Percentiles rank a stretch among this genome's conserved stretches.
These are phyloP conservation scores for Barbus barbus DNA, from an alignment of 2,113 vertebrate genomes.

Conservation along the genomic window DNA sequence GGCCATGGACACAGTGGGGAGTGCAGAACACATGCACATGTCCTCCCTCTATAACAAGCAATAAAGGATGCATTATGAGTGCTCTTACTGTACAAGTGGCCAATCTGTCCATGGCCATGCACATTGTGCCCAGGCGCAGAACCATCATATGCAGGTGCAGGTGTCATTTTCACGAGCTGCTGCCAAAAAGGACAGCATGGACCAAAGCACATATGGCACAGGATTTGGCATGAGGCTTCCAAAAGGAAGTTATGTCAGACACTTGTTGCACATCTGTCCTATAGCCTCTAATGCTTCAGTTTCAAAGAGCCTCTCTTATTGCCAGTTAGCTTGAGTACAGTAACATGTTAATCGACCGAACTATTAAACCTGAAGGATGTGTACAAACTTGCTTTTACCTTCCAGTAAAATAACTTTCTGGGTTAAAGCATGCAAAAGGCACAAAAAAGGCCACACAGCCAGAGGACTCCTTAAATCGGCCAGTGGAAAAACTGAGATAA, in stretches of 20 bases:
- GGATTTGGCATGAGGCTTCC: conserved; percentile 26
- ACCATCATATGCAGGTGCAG: conserved; percentile 63
- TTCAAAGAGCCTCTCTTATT: conserved; percentile 8
- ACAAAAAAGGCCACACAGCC: background rate
- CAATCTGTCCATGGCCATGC: conserved; percentile 78
- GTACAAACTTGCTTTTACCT: conserved; percentile 27
- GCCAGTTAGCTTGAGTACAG: background rate
- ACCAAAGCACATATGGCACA: conserved; percentile 39
- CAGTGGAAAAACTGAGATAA: conserved; percentile 6
- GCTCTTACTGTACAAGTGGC: conserved; percentile 76
- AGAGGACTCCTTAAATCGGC: background rate
- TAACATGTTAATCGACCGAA: conserved; percentile 33
- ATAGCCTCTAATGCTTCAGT: background rate
- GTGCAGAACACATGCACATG: conserved; percentile 72
- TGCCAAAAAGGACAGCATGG: conserved; percentile 45
- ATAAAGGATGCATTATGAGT: conserved; percentile 74
- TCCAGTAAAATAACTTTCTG: conserved; percentile 7
- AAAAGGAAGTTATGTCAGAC: conserved; percentile 61
- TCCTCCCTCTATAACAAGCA: conserved; percentile 69
- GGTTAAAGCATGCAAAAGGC: conserved; percentile 7
- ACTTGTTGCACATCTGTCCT: conserved; percentile 71
- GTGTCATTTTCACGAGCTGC: conserved; percentile 39
- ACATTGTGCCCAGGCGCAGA: conserved; percentile 60
- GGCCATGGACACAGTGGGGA: conserved; percentile 71
- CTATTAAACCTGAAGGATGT: conserved; percentile 25